Evolutionary conservation across 2,113 vertebrate genomes (phyloP).

Genomic region (Glareola pratincola): DNA sequence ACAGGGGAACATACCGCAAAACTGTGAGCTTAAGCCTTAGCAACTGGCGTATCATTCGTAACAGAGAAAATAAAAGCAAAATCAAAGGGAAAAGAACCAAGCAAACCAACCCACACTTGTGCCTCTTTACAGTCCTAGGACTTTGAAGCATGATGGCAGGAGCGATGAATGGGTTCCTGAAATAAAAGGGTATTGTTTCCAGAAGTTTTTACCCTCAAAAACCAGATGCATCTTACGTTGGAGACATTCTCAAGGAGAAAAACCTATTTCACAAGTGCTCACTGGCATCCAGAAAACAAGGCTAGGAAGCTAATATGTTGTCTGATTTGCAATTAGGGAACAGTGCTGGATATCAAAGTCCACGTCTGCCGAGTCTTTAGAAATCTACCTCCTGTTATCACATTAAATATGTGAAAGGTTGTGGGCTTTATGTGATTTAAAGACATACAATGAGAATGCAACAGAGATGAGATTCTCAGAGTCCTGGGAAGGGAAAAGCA

Average conservation of each 20-base stretch:
- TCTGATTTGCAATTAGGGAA: background rate
- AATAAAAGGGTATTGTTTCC: background rate
- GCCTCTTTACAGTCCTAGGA: background rate
- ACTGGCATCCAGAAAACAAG: background rate
- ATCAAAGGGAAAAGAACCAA: accelerated
- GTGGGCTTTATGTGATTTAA: background rate
- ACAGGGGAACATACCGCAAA: background rate
- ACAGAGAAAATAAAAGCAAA: background rate
- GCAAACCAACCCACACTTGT: accelerated
- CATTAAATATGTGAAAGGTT: background rate
- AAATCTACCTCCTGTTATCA: background rate
- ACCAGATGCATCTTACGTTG: accelerated
- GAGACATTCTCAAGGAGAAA: background rate
- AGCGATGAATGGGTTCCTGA: accelerated
- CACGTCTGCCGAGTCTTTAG: background rate
- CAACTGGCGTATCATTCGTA: background rate
- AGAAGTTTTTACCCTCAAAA: background rate
- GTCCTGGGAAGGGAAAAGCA: background rate
- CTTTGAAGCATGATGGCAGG: background rate
- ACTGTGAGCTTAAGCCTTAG: background rate
- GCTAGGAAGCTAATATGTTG: background rate
- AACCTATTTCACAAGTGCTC: background rate
- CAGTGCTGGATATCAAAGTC: background rate
- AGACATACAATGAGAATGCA: background rate
- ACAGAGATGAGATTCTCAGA: background rate